Evolutionary conservation across 1,140 invertebrate genomes (phyloP).

Genomic region (Aphis gossypii): DNA sequence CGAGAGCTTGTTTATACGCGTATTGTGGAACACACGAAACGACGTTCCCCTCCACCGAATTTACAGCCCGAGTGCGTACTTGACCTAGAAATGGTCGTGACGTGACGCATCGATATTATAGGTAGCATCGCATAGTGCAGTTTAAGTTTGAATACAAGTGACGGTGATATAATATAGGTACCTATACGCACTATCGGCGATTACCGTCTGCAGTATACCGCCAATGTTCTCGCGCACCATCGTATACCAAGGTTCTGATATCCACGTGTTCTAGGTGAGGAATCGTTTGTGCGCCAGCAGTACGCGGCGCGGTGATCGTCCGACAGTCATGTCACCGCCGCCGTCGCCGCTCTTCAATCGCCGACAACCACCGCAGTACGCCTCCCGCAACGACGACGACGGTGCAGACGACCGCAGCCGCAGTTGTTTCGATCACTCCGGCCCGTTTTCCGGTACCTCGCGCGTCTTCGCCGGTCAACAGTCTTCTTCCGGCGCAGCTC

Average conservation of each 20-base stretch:
- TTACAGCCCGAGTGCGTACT: background rate
- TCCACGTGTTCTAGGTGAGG: background rate
- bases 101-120: background rate
- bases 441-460: background rate
- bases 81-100: background rate
- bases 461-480: background rate
- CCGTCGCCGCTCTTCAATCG: background rate
- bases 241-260: background rate
- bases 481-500: background rate
- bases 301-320: background rate
- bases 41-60: background rate
- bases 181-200: no score
- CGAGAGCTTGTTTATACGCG: background rate
- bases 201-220: no score
- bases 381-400: background rate
- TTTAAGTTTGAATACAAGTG: no score
- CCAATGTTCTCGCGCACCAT: no score
- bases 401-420: background rate
- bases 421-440: background rate
- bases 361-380: background rate
- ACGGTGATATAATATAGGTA: no score
- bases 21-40: background rate
- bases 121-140: no score
- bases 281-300: background rate
- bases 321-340: background rate